A percentile compares a stretch with the other conserved stretches of the same genome.
Evolutionary conservation across 1,140 invertebrate species (phyloP).

Genomic region (Caenorhabditis elegans): WBcel235 BX284604.4:5610001-5610500

Average conservation of each 20-base stretch:
- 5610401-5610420: not conserved
- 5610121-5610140: not conserved
- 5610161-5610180: constrained; percentile 7
- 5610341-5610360: not conserved
- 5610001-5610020: constrained; percentile 9
- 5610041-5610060: constrained; percentile 20
- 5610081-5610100: not conserved
- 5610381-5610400: too few species aligned
- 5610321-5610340: not conserved
- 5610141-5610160: not conserved
- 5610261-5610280: not conserved
- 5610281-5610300: not conserved
- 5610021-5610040: not conserved
- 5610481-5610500: too few species aligned
- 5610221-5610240: constrained; percentile 29
- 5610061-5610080: not conserved
- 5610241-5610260: not conserved
- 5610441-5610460: too few species aligned
- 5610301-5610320: not conserved
- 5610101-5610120: not conserved
- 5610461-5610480: too few species aligned
- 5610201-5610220: constrained; percentile 18
- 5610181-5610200: not conserved
- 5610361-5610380: too few species aligned
- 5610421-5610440: too few species aligned